These are phyloP conservation scores for Dendrolimus kikuchii DNA, from an alignment of 1,140 invertebrate species.

Conservation along the genomic window DNA sequence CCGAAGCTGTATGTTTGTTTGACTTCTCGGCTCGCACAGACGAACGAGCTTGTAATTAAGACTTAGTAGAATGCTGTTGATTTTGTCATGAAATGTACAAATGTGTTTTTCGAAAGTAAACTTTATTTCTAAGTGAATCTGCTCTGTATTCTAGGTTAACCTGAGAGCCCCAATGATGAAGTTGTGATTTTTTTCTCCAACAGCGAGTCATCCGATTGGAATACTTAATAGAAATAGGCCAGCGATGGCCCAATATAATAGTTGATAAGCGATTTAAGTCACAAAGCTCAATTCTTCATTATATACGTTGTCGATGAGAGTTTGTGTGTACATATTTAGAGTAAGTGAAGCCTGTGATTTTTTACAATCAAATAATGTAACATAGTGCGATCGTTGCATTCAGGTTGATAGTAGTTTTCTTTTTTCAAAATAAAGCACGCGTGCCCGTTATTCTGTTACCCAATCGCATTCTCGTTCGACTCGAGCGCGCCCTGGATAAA, in stretches of 20 bases:
- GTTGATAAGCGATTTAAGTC: constrained; percentile 50
- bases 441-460: constrained; percentile 10
- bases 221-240: constrained; percentile 31
- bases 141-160: constrained; percentile 65
- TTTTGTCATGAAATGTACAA: constrained; percentile 71
- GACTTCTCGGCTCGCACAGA: constrained; percentile 31
- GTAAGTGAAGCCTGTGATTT: constrained; percentile 63
- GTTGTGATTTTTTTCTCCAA: constrained; percentile 68
- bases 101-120: constrained; percentile 68
- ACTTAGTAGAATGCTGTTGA: constrained; percentile 69
- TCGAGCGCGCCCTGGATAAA: constrained; percentile 15
- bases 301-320: constrained; percentile 54
- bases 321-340: constrained; percentile 68
- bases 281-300: constrained; percentile 62
- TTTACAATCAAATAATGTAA: constrained; percentile 46
- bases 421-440: constrained; percentile 11
- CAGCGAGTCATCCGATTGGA: constrained; percentile 28
- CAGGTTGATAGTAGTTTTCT: constrained; percentile 15
- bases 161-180: constrained; percentile 60
- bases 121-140: constrained; percentile 60
- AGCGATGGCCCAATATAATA: constrained; percentile 32
- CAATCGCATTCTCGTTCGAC: constrained; percentile 17
- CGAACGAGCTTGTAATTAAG: constrained; percentile 51
- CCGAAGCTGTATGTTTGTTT: constrained; percentile 47
- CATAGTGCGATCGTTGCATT: constrained; percentile 29